Evolutionary conservation across 1,140 invertebrate species (phyloP), one percentile per base, ranked within the genome.

Genomic region (Diabrotica undecimpunctata): DNA sequence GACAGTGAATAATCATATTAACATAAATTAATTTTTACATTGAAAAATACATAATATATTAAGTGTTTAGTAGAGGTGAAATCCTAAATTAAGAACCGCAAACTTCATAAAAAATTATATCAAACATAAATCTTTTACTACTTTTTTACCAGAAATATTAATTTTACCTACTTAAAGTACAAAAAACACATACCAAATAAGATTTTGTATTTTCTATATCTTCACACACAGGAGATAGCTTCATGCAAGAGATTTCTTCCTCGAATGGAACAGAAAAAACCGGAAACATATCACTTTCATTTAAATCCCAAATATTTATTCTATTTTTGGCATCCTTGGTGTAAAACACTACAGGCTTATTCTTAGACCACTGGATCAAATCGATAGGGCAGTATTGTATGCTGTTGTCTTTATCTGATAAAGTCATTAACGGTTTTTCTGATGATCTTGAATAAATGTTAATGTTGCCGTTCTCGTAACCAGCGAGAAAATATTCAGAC

Each of bases 301-400:
- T 70, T 39, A 79, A 65, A 69, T 79, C 70, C 78, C 78, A 79
- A 46, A 77, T 66, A 52, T 77, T 72, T 13, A 79, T 65, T 7
- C 37, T 64, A 67, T 78, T 75, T 59, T 55, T 61, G 0, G 54
- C 62, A 66, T 77, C 75, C 63, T 75, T 74, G 5, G 71, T 69
- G 53, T 77, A 79, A 60, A 79, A 73, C 13, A 78, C 54, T 54
- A 75, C 77, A 11, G 78, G 77, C 70, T 70, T 74, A 13, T 74
- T 72, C 35, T 60, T 64, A 1, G 76, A 78, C 78, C 78, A 79
- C 59, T 76, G 72, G 8, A 79, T 66, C 7, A 59, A 59, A 60
- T 75, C 62, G 7, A 77, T 66, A 36, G 60, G 54, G 8, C 50
- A 64, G 41, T 65, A 53, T 35, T 54, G 52, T 7, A 62, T 62